Conservation (phyloP, 2,113 vertebrate species). For the Aegotheles bennettii region DNA sequence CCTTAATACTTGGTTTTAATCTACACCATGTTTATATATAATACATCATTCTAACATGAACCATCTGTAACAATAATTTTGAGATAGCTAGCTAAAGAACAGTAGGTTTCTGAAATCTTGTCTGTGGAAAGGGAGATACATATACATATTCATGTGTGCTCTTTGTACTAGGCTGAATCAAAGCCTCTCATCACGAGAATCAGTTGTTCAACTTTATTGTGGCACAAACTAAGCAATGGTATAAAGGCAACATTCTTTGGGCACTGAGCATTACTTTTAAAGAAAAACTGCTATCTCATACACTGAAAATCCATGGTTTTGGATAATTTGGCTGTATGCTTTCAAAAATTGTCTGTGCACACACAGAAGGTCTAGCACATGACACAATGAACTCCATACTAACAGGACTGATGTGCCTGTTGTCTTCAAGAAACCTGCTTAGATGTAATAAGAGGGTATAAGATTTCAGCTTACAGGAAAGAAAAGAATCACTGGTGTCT, state of each 20-base stretch:
- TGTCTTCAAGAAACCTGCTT: not conserved
- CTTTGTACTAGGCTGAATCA: not conserved
- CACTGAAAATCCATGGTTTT: not conserved
- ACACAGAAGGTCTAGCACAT: not conserved
- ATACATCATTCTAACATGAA: not conserved
- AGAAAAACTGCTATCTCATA: not conserved
- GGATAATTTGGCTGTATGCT: not conserved
- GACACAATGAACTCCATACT: not conserved
- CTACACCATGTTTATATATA: not conserved
- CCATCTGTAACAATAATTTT: not conserved
- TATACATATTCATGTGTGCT: accelerated
- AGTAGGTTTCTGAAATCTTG: not conserved
- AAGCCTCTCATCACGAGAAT: accelerated
- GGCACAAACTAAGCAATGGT: not conserved
- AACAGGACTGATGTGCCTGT: not conserved
- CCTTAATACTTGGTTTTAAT: not conserved
- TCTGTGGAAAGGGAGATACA: not conserved
- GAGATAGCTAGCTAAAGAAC: not conserved
- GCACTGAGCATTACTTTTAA: not conserved
- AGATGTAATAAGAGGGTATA: not conserved
- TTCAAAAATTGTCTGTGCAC: not conserved
- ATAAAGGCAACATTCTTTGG: not conserved
- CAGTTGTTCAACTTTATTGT: not conserved
- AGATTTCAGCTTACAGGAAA: not conserved
- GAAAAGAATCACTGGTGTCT: not conserved